phyloP scores from a whole-genome alignment of 2,888 invertebrate species.

The Andrena hattorfiana region DNA sequence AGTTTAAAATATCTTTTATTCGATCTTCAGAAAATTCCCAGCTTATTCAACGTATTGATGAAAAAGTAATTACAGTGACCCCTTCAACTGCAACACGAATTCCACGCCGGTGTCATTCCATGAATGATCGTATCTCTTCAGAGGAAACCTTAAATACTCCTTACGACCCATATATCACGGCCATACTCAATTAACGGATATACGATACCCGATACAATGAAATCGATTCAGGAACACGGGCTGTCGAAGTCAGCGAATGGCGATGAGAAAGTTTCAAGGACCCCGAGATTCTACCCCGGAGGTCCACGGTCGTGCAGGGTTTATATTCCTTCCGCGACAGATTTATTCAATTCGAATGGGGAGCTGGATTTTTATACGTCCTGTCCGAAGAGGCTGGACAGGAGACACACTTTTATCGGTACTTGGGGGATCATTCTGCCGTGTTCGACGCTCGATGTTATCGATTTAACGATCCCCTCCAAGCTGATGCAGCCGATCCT shows the following conservation, averaged over 20 bases:
- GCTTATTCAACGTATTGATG: too few species aligned
- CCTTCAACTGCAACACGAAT: constrained; percentile 7
- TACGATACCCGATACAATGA: constrained; percentile 35
- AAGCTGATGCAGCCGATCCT: constrained; percentile 6
- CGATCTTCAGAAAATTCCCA: background rate
- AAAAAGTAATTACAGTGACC: background rate
- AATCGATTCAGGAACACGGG: constrained; percentile 30
- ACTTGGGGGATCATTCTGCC: constrained; percentile 10
- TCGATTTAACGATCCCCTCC: constrained; percentile 40
- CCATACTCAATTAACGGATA: constrained; percentile 53
- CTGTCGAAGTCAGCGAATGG: constrained; percentile 18
- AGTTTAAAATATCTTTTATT: too few species aligned
- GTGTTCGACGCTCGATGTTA: constrained; percentile 41
- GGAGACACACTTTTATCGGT: constrained; percentile 55
- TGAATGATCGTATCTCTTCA: constrained; percentile 43
- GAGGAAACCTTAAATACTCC: constrained; percentile 16
- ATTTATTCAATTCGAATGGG: constrained; percentile 47
- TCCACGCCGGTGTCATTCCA: constrained; percentile 21
- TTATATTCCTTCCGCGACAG: constrained; percentile 27
- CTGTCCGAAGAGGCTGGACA: background rate
- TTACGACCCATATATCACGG: constrained; percentile 26
- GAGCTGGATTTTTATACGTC: constrained; percentile 38
- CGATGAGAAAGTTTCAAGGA: constrained; percentile 26
- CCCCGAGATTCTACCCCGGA: constrained; percentile 11
- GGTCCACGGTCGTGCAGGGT: constrained; percentile 20